phyloP scores from a whole-genome alignment of 2,113 vertebrate species.

The Poeciliopsis prolifica region DNA sequence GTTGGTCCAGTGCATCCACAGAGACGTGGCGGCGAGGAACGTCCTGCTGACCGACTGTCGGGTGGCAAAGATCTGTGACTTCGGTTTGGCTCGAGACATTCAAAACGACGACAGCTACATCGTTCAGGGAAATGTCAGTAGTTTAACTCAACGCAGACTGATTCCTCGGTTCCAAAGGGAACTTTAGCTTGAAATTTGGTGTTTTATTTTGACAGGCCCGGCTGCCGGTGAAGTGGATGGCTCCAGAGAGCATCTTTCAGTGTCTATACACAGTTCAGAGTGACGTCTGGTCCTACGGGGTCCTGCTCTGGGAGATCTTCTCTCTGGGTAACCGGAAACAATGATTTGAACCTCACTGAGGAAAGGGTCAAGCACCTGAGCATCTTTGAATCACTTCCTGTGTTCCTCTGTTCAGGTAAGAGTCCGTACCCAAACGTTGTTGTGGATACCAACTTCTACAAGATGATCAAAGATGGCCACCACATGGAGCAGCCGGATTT shows the following conservation, averaged over 20 bases:
- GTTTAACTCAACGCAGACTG: slow-evolving; percentile 7
- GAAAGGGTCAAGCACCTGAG: not conserved
- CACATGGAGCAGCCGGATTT: slow-evolving; percentile 93
- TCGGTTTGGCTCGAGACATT: slow-evolving; percentile 94
- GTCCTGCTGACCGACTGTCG: slow-evolving; percentile 85
- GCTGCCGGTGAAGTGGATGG: slow-evolving; percentile 98
- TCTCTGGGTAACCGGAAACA: slow-evolving; percentile 86
- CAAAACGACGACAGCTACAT: slow-evolving; percentile 94
- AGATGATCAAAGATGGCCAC: slow-evolving; percentile 91
- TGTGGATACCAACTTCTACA: slow-evolving; percentile 94
- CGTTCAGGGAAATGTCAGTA: slow-evolving; percentile 95
- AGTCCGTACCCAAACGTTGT: slow-evolving; percentile 92
- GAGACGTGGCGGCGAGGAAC: slow-evolving; percentile 95
- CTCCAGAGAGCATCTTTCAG: slow-evolving; percentile 97
- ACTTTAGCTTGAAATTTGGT: slow-evolving; percentile 10
- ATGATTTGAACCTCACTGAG: not conserved
- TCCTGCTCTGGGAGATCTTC: slow-evolving; percentile 98
- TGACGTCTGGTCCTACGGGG: slow-evolving; percentile 98
- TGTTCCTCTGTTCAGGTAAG: slow-evolving; percentile 78
- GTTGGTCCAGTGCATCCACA: slow-evolving; percentile 89
- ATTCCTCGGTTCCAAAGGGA: not conserved
- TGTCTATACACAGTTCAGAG: slow-evolving; percentile 97
- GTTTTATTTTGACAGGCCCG: slow-evolving; percentile 82
- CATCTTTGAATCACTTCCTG: not conserved
- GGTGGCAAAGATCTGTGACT: slow-evolving; percentile 97